Conservation (phyloP, 2,888 invertebrate species). For the Lottia scabra region DNA sequence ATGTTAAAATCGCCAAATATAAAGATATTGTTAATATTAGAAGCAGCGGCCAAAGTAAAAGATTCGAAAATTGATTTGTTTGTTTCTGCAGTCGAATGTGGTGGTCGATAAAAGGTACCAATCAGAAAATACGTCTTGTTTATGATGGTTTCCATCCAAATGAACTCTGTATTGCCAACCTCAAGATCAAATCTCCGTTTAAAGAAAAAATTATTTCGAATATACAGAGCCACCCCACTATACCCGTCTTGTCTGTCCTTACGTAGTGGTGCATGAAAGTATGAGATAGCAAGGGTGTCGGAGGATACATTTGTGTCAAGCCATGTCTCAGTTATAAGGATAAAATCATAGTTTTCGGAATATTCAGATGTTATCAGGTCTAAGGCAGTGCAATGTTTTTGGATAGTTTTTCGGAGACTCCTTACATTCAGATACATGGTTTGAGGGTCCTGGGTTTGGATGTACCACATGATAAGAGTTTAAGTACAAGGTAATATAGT, state of each 20-base stretch:
- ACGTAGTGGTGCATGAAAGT: not conserved
- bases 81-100: not conserved
- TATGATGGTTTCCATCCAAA: not conserved
- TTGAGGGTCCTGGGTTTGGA: not conserved
- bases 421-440: not conserved
- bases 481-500: too few relatives aligned
- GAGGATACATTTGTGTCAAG: not conserved
- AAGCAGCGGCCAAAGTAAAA: not conserved
- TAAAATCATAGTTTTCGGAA: not conserved
- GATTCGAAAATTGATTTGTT: not conserved
- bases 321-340: not conserved
- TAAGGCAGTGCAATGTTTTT: too few relatives aligned
- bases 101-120: not conserved
- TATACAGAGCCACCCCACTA: not conserved
- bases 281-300: not conserved
- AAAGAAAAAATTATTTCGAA: not conserved
- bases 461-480: not conserved
- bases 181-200: not conserved
- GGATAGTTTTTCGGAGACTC: not conserved
- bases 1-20: conserved; percentile 1
- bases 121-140: not conserved
- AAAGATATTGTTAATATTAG: not conserved
- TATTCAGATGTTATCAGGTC: not conserved
- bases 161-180: conserved; percentile 1
- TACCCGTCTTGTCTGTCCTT: not conserved